These are phyloP conservation scores for Endotricha flammealis DNA, from an alignment of 2,888 invertebrate genomes.

Conservation along the genomic window DNA sequence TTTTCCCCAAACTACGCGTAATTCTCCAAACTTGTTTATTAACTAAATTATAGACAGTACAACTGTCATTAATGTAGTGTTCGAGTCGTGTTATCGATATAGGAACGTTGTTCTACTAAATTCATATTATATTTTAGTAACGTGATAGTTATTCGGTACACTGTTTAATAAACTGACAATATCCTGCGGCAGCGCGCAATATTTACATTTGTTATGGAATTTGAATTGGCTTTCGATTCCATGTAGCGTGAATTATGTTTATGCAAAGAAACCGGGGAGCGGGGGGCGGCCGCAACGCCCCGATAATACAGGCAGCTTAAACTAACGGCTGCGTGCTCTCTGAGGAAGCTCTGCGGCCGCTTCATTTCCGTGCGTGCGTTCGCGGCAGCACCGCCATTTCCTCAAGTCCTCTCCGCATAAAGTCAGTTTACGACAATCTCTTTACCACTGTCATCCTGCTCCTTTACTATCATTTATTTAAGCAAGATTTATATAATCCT, in stretches of 20 bases:
- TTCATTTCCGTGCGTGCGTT: slow-evolving; percentile 59
- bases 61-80: too few relatives aligned
- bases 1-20: neutral
- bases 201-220: slow-evolving; percentile 10
- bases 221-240: slow-evolving; percentile 14
- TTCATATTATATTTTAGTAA: too few relatives aligned
- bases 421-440: slow-evolving; percentile 41
- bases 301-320: slow-evolving; percentile 7
- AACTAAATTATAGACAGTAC: too few relatives aligned
- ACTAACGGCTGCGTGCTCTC: slow-evolving; percentile 29
- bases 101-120: too few relatives aligned
- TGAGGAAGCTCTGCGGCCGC: slow-evolving; percentile 36
- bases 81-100: too few relatives aligned
- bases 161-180: slow-evolving; percentile 9
- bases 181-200: slow-evolving; percentile 11
- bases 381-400: slow-evolving; percentile 44
- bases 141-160: slow-evolving; percentile 1
- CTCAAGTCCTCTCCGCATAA: slow-evolving; percentile 47
- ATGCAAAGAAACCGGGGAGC: slow-evolving; percentile 14
- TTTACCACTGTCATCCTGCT: slow-evolving; percentile 11
- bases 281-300: slow-evolving; percentile 6
- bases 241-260: slow-evolving; percentile 17
- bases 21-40: too few relatives aligned
- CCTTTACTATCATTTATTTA: too few relatives aligned
- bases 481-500: too few relatives aligned